Evolutionary conservation across 64 coral and sea anemone species (phyloP), one percentile per base, ranked within the genome.

Genomic region (Stichodactyla helianthus): DNA sequence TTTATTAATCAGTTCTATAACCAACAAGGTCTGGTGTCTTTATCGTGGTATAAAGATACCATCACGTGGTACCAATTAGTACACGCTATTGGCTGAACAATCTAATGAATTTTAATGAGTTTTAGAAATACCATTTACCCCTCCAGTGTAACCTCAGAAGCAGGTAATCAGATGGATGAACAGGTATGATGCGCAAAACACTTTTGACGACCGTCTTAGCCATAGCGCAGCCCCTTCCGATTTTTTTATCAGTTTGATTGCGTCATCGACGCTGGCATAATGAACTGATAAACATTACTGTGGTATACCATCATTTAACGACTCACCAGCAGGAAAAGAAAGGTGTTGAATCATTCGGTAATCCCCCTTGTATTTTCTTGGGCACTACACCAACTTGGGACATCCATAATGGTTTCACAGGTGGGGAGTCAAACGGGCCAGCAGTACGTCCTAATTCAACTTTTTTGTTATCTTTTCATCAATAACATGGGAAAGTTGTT

Each of bases 381-480:
- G 91, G 91, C 2, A 88, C 53, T 13, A 93, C 13, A 14, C 91
- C 86, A n/a, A 93, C 28, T 9, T 82, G 87, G 0, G 91, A 93
- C 53, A 51, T 1, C n/a, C 20, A 44, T 79, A 88, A 8, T 17
- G 31, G 77, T 9, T n/a, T 74, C 12, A 93, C 60, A 58, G 91
- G 91, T 7, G 71, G 86, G 10, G 28, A 16, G 7, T 6, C 6
- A 52, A 89, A 93, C 1, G 86, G 86, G 11, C 91, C 91, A 12
- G 83, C 86, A 51, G 88, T 78, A 10, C 86, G 28, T 10, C 65
- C 60, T 22, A 65, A 26, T 5, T 8, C 31, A 8, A 93, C 17
- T 83, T 93, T 50, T 88, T 84, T 0, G n/a, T 19, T 11, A 93
- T 19, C 53, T 93, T 93, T 20, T 14, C 20, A n/a, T 85, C 51